Evolutionary conservation across 2,888 invertebrate species (phyloP), one percentile per base, ranked within the genome.

Genomic region (Zaprionus lineosus): DNA sequence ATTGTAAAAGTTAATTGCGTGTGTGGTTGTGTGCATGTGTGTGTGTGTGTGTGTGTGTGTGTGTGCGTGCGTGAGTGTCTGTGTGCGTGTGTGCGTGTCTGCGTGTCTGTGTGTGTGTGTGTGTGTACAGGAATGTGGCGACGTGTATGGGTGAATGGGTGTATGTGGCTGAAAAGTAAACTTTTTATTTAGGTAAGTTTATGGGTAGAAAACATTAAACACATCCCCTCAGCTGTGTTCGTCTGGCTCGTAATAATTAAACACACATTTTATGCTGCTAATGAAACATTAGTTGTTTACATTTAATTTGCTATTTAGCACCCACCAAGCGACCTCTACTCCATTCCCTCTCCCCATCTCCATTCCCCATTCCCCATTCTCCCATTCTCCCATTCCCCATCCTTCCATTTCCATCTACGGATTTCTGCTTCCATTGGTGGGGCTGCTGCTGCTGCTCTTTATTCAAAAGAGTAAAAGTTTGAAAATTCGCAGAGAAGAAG

Each of bases 271-370:
- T 82, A 84, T 74, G 72, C 66, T 81, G 51, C 81, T 81, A 85
- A 81, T 85, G 85, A 83, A 85, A 81, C 81, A 85, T 85, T 83
- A 83, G 81, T 76, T 85, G 86, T 83, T 81, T 84, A 73, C 83
- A 84, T 82, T 84, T 79, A 79, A 82, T 79, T 81, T 79, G 76
- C 64, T 66, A 72, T 84, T 78, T 77, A 68, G 64, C 64, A 84
- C 44, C 60, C 53, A n/a, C n/a, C n/a, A n/a, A n/a, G n/a, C n/a
- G n/a, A n/a, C n/a, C n/a, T n/a, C 56, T 48, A 36, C 36, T 21
- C 28, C 41, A 36, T 34, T 19, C 40, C 31, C 19, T 50, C 18
- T 31, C 53, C 37, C 28, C 16, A 4, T 28, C 15, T 29, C 9
- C 29, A 3, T 29, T n/a, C n/a, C n/a, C n/a, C n/a, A n/a, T n/a